Conservation (phyloP, 1,140 invertebrate species). For the Phymorhynchus buccinoides region DNA sequence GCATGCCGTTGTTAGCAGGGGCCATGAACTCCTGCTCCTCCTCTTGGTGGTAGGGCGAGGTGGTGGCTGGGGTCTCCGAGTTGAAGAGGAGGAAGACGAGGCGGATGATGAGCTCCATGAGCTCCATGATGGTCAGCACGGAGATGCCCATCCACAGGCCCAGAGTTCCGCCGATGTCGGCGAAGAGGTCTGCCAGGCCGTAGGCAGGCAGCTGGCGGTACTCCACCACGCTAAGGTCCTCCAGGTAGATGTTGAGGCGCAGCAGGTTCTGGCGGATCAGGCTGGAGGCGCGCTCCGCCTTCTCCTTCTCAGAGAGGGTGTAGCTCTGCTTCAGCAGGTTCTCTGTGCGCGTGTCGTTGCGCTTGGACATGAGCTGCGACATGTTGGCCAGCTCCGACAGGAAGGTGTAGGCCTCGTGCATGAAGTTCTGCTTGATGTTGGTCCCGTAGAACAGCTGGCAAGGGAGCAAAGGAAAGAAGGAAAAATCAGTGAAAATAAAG, state of each 20-base stretch:
- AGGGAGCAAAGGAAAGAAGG: background rate
- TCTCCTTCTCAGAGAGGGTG: constrained; percentile 48
- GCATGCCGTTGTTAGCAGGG: constrained; percentile 44
- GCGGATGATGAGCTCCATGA: constrained; percentile 64
- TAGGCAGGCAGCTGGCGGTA: constrained; percentile 68
- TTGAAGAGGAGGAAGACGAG: constrained; percentile 64
- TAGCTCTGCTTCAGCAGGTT: constrained; percentile 46
- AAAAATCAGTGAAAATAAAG: too few species aligned
- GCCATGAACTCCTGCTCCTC: constrained; percentile 45
- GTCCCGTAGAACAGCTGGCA: constrained; percentile 51
- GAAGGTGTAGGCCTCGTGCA: constrained; percentile 60
- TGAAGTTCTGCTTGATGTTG: constrained; percentile 52
- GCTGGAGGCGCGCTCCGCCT: constrained; percentile 58
- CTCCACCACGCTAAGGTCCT: constrained; percentile 67
- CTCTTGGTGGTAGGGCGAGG: constrained; percentile 38
- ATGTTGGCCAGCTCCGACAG: constrained; percentile 47
- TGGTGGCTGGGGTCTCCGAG: constrained; percentile 56
- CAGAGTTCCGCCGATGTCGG: constrained; percentile 68
- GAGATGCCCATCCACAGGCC: constrained; percentile 71
- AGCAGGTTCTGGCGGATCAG: constrained; percentile 67
- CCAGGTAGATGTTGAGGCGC: constrained; percentile 66
- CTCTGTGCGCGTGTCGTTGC: constrained; percentile 47
- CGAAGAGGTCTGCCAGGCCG: constrained; percentile 66
- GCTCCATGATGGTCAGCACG: constrained; percentile 68
- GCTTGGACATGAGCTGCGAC: constrained; percentile 38